Base-by-base conservation (phyloP, 1,140 invertebrate genomes). In the Samia ricini region DNA sequence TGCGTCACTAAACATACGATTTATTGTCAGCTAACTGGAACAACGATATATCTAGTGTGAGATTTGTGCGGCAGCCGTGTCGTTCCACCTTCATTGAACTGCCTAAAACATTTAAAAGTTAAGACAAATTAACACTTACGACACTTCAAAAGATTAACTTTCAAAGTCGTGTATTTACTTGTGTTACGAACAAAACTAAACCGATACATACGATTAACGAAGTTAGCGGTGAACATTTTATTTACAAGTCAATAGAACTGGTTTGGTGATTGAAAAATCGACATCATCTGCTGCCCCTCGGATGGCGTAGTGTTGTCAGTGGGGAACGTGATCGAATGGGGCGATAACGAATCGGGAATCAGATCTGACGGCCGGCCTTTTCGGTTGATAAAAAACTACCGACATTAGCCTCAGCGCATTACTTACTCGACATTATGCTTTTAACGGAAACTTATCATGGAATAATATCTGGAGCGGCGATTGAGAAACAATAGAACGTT, bases 401-500 rank as follows among this genome's bases (percentile, higher is more conserved):
- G 72, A 64, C 77, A 65, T 65, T 65, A 64, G 74, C 66, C 67
- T 76, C 77, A 72, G 73, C 72, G 72, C 69, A 72, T 79, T 77
- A 76, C 68, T 65, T 63, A 65, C 73, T 76, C 71, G 78, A 77
- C 76, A 78, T 75, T 79, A 81, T 76, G 74, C 76, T 85, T 85
- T 85, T 85, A 85, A 82, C 74, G 72, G 72, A 79, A 78, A 79
- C 74, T 83, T 89, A 88, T 86, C 82, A 76, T 72, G 74, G 64
- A 77, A 86, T 85, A 77, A 81, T 85, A 89, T 86, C 84, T 76
- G 64, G 65, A 80, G 65, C 73, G 75, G 76, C 76, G 85, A 88
- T 86, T 85, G 84, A 78, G 80, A 86, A 86, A 89, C 86, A 89
- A 89, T 86, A 74, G 83, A 68, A 83, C 75, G 77, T 83, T 83